Conservation (phyloP, 2,888 invertebrate genomes). For the Agrypnus murinus region DNA sequence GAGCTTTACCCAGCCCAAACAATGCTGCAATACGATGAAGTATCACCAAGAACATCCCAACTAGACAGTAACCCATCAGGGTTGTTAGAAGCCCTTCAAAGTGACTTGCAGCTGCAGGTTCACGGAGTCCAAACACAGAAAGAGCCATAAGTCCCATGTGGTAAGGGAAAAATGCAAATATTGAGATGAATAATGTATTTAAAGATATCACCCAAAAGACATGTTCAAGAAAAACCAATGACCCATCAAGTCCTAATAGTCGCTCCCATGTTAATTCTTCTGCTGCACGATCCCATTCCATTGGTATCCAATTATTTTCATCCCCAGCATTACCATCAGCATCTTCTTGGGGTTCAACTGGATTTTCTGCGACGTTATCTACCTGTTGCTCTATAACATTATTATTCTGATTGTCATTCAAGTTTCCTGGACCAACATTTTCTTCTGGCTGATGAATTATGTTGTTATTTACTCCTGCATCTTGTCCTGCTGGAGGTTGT, state of each 20-base stretch:
- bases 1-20: conserved; percentile 85
- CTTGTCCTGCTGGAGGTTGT: conserved; percentile 48
- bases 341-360: conserved; percentile 57
- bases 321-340: conserved; percentile 79
- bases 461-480: conserved; percentile 36
- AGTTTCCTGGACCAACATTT: conserved; percentile 41
- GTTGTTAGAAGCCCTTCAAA: conserved; percentile 96
- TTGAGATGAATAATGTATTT: conserved; percentile 96
- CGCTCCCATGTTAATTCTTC: conserved; percentile 99
- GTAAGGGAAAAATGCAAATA: conserved; percentile 98
- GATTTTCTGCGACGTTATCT: conserved; percentile 39
- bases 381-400: conserved; percentile 67
- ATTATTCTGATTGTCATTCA: conserved; percentile 37
- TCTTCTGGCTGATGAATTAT: conserved; percentile 39
- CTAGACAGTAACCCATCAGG: conserved; percentile 93
- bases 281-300: conserved; percentile 98
- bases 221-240: conserved; percentile 97
- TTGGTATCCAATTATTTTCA: conserved; percentile 97
- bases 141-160: conserved; percentile 94
- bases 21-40: conserved; percentile 89
- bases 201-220: conserved; percentile 99
- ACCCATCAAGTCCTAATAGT: conserved; percentile 95
- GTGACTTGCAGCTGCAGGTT: conserved; percentile 83
- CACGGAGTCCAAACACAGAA: conserved; percentile 79
- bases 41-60: conserved; percentile 87